Evolutionary conservation across 1,140 invertebrate species (phyloP), one percentile per base, ranked within the genome.

Genomic region (Calephelis virginiensis): DNA sequence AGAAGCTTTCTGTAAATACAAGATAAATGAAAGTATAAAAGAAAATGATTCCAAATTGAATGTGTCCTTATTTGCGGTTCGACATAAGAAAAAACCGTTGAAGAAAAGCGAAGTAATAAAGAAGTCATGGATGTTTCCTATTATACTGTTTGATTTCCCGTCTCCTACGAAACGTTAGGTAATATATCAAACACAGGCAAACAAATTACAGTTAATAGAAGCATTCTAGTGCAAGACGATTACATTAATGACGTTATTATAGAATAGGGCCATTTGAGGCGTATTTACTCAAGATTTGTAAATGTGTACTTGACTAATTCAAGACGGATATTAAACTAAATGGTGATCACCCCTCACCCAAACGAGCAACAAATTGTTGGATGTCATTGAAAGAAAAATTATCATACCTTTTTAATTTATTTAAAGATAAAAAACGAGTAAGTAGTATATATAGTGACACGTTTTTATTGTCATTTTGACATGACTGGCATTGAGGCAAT

Each of bases 31-130:
- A 63, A 64, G 67, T 68, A 75, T 78, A 83, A 84, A 85, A 76
- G 77, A 72, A 79, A 80, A 82, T 81, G 81, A 80, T 80, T 80
- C 78, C 78, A 84, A 87, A 86, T 86, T 85, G 82, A 85, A 87
- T 86, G 86, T 86, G 75, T 78, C 67, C 77, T 82, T 81, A 84
- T 86, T 81, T 82, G 65, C 56, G 66, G 66, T 69, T 71, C 74
- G 75, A 81, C 75, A 43, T 56, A 64, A 53, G 38, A 56, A 64
- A 56, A 28, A 56, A n/a, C n/a, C 48, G 48, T 49, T 47, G 67
- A 71, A 75, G 74, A 66, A 73, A 80, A 77, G 72, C 66, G 66
- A 67, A 72, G 73, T 78, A 78, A 87, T 85, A 82, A 86, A 85
- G 81, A 83, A 86, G 86, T 86, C 78, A 85, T 85, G 85, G 82